Percentiles rank a stretch among this genome's conserved stretches.
Evolutionary conservation across 2,113 vertebrate genomes (phyloP).

Genomic region (Capra hircus): DNA sequence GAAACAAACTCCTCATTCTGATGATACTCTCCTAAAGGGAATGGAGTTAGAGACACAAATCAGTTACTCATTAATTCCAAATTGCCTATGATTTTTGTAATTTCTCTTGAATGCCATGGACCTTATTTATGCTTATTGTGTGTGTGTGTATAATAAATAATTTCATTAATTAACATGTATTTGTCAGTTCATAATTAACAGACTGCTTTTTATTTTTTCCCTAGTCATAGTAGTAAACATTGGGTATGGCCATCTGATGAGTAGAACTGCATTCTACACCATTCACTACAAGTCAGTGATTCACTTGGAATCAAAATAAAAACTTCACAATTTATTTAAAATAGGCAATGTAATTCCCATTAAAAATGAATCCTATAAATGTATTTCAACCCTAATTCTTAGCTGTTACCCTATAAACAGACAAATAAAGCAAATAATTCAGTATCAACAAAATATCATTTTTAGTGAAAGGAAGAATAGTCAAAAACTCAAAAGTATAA

Average conservation of each 20-base stretch:
- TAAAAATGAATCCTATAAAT: not conserved
- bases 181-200: not conserved
- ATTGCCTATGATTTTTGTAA: not conserved
- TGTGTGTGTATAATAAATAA: not conserved
- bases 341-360: not conserved
- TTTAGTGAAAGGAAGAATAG: not conserved
- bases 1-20: not conserved
- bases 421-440: not conserved
- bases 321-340: constrained; percentile 6
- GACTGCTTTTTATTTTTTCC: not conserved
- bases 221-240: not conserved
- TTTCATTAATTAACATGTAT: not conserved
- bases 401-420: not conserved
- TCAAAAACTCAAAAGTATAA: not conserved
- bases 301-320: not conserved
- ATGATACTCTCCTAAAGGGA: not conserved
- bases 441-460: not conserved
- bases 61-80: not conserved
- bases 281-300: not conserved
- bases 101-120: not conserved
- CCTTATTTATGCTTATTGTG: not conserved
- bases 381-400: not conserved
- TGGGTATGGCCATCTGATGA: not conserved
- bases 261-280: not conserved
- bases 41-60: not conserved